Evolutionary conservation across 1,140 invertebrate species (phyloP).

Genomic region (Phocides pigmalion): DNA sequence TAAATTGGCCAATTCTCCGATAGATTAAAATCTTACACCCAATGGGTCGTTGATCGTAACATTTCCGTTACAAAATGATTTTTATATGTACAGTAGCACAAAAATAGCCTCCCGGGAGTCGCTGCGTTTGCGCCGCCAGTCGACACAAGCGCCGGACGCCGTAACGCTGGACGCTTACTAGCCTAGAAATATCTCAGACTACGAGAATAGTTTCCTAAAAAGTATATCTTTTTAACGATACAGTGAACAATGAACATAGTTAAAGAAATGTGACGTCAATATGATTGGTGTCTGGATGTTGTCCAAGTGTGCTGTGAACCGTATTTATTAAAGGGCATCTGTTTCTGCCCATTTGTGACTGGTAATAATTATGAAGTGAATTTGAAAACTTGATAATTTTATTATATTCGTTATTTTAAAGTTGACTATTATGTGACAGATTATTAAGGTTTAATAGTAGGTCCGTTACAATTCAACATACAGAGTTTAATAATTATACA

Average conservation of each 20-base stretch:
- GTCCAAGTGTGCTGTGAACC: constrained; percentile 50
- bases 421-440: no score
- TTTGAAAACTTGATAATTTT: neutral
- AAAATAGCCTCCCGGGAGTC: constrained; percentile 78
- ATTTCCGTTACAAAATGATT: constrained; percentile 77
- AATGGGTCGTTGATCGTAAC: constrained; percentile 78
- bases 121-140: constrained; percentile 72
- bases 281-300: constrained; percentile 39
- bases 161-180: constrained; percentile 54
- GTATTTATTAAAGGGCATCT: constrained; percentile 35
- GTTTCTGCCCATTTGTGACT: constrained; percentile 42
- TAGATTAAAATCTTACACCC: constrained; percentile 20
- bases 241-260: neutral
- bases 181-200: constrained; percentile 44
- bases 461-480: no score
- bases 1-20: neutral
- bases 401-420: no score
- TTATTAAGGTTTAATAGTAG: no score
- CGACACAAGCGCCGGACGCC: constrained; percentile 53
- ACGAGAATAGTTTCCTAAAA: constrained; percentile 2
- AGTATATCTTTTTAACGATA: neutral
- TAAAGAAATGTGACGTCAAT: constrained; percentile 6
- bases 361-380: constrained; percentile 42
- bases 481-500: no score
- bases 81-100: constrained; percentile 75